Evolutionary conservation across 2,797 vertebrate genomes (phyloP).

Genomic region (Mastacembelus armatus): DNA sequence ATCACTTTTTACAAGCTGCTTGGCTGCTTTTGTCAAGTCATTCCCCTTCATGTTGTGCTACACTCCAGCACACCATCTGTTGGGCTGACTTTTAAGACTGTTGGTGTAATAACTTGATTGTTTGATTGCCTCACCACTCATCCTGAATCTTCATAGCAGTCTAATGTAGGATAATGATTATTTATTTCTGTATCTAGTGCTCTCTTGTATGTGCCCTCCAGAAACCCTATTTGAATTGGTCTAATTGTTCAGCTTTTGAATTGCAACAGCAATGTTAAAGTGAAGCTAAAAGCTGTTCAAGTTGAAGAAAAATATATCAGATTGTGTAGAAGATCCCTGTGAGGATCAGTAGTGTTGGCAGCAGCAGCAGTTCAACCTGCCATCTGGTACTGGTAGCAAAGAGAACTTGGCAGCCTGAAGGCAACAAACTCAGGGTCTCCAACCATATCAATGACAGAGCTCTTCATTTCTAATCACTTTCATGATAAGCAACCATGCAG

Average conservation of each 20-base stretch:
- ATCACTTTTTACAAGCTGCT: constrained; percentile 48
- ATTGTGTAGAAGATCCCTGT: constrained; percentile 51
- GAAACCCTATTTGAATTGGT: constrained; percentile 40
- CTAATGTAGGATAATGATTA: constrained; percentile 42
- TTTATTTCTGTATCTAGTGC: constrained; percentile 45
- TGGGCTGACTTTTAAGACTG: constrained; percentile 44
- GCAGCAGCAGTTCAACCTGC: constrained; percentile 52
- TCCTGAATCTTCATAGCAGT: constrained; percentile 36
- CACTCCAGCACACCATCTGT: constrained; percentile 64
- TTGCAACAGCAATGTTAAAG: constrained; percentile 32
- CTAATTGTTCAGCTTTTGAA: constrained; percentile 45
- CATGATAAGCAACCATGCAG: constrained; percentile 62
- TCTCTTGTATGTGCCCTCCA: constrained; percentile 35
- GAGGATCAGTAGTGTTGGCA: constrained; percentile 65
- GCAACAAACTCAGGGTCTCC: constrained; percentile 63
- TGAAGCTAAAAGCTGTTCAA: constrained; percentile 38
- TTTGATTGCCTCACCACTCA: constrained; percentile 50
- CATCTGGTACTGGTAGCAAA: constrained; percentile 64
- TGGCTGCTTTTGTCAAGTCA: constrained; percentile 45
- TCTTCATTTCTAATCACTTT: constrained; percentile 76
- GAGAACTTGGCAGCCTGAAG: constrained; percentile 63
- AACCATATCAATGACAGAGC: constrained; percentile 71
- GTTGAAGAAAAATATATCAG: constrained; percentile 55
- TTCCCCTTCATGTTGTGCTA: constrained; percentile 30
- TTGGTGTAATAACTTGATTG: constrained; percentile 47